Conservation (phyloP, 2,797 vertebrate species). For the Spizella passerina region DNA sequence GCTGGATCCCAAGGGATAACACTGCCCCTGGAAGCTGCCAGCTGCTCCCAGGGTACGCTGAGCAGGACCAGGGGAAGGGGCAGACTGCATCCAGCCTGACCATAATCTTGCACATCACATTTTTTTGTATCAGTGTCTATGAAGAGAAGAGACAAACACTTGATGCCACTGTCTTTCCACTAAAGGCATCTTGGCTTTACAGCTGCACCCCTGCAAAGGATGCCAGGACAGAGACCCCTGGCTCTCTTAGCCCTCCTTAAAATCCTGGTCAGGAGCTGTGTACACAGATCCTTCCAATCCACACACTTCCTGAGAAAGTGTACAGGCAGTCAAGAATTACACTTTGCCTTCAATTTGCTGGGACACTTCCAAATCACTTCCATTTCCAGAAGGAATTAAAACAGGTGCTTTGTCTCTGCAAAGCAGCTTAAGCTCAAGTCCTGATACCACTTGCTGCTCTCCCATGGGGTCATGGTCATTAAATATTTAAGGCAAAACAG, state of each 20-base stretch:
- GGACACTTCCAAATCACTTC: not conserved
- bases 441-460: not conserved
- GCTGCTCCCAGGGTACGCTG: not conserved
- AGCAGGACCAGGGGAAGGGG: not conserved
- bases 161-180: not conserved
- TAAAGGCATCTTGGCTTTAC: not conserved
- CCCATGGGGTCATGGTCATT: not conserved
- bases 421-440: slow-evolving; percentile 38
- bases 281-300: not conserved
- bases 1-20: not conserved
- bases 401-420: slow-evolving; percentile 20
- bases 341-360: not conserved
- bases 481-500: not conserved
- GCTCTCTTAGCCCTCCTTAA: not conserved
- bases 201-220: not conserved
- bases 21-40: not conserved
- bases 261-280: not conserved
- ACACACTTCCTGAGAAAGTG: not conserved
- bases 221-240: not conserved
- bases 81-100: not conserved
- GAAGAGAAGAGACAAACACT: not conserved
- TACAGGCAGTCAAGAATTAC: not conserved
- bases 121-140: not conserved
- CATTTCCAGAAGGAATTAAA: slow-evolving; percentile 38
- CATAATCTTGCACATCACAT: not conserved